Evolutionary conservation across 2,888 invertebrate species (phyloP), one percentile per base, ranked within the genome.

Genomic region (Clusia tigrina): DNA sequence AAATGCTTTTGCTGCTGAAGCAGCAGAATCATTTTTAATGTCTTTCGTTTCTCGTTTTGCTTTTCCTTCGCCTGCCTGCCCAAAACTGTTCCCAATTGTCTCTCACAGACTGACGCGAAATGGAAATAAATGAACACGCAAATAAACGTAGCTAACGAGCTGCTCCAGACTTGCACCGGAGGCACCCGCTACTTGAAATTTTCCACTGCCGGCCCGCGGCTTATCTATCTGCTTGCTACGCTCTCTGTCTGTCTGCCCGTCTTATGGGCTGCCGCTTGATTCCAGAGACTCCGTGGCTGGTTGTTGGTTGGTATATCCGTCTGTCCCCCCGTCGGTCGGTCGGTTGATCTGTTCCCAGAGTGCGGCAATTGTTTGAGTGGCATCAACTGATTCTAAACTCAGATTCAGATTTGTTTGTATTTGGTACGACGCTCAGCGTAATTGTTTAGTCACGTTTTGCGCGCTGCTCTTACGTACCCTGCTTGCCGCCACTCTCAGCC

Each of bases 381-480:
- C 42, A 42, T 42, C 42, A 3, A 17, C n/a, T n/a, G 42, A 42
- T 42, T 42, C 42, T 42, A 42, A n/a, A n/a, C 42, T 15, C 42
- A 42, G 9, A 42, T 42, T 32, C 42, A 42, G 42, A 32, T 42
- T 42, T 42, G n/a, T 42, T 42, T 42, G n/a, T 42, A n/a, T 42
- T 42, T 42, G 15, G 3, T 42, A 15, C 42, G 42, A 42, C n/a
- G 42, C n/a, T 42, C n/a, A 15, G 42, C 42, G 42, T 42, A 42
- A 42, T 42, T 42, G 42, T 42, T 42, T n/a, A 6, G 42, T 42
- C 42, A 42, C 42, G 42, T 42, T 42, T 42, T 42, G 42, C 67
- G 64, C 63, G 62, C 63, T 65, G 68, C 65, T 68, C 42, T 42
- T 15, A 15, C 42, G n/a, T 6, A n/a, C n/a, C n/a, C 15, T 3